Base-by-base conservation (phyloP, 2,113 vertebrate species). In the Microtus montanus region DNA sequence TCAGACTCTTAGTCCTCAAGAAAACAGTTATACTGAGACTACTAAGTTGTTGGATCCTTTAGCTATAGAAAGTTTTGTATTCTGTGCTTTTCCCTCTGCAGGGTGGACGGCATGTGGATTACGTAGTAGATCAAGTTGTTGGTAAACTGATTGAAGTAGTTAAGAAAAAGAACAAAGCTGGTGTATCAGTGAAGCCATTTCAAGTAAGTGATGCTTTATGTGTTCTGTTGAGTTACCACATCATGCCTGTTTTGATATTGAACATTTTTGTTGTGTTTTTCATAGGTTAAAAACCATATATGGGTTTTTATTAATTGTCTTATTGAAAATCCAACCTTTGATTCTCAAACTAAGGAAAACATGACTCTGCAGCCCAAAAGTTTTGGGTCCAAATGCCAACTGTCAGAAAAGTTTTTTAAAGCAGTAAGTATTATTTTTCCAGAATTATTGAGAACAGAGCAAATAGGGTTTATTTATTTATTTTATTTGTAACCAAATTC, bases 81-180 rank as follows among this genome's bases (percentile, higher is more conserved):
- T 85, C n/a, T 64, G 9, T 77, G 0, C 20, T 61, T 44, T 80
- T 33, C 24, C 5, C 70, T 92, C 2, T 97, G 95, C 96, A 99
- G 99, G 99, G 99, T 92, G 99, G 99, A 98, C 99, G 99, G 90
- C 99, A 99, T 74, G 98, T 99, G 68, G 99, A 99, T 98, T 99
- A 99, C 0, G 99, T 99, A 87, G 99, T 99, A 96, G 99, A 99
- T 98, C 99, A 99, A 97, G 99, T 99, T 86, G 99, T 99, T 95
- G 92, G 99, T 94, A 99, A 99, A 97, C 99, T 99, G 73, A 99
- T 99, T 83, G 99, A 99, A 98, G 99, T 99, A 84, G 99, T 99
- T 94, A 99, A 99, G 98, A 99, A 99, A 98, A 99, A 99, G 98
- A 99, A 99, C 97, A 99, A 99, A 98, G 99, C 99, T 92, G 99